Evolutionary conservation across 2,888 invertebrate genomes (phyloP), one percentile per base, ranked within the genome.

Genomic region (Cacoxenus indagator): DNA sequence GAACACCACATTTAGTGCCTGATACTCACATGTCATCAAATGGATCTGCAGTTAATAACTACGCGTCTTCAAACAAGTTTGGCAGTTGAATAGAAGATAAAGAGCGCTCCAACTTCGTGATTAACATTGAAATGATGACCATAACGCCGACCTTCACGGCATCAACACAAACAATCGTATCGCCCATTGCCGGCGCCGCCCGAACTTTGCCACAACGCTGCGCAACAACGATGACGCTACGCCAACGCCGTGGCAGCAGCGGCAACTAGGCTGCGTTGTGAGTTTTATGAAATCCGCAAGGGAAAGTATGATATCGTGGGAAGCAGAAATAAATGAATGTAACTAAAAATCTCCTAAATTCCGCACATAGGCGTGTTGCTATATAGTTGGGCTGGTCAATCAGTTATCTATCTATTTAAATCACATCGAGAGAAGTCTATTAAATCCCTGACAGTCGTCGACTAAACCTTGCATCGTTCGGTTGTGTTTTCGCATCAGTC

Each of bases 1-100:
- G 94, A 81, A 92, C 93, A 78, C 91, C 91, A 73, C 93, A 93
- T 86, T 91, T 93, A 71, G 92, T 93, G 74, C 93, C 93, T 57
- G 93, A 93, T 86, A 92, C 92, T 85, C 87, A 86, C 83, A 86
- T 87, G 85, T 83, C 87, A 87, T 87, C 87, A 85, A 87, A 86
- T 81, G 87, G 87, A 86, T 86, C 88, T 82, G 85, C 86, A 85
- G 86, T 86, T 84, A 87, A 87, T 86, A 87, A 86, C 82, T 87
- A 85, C 83, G 82, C 87, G 84, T 86, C 87, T 82, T 87, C 87
- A 81, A 87, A 86, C 83, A 87, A 88, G 83, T 85, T 86, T 80
- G 87, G 85, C 81, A 88, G 88, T 87, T 88, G 88, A 88, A 88
- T 87, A 85, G 86, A 85, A 85, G 84, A 86, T 82, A 83, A 83